These are phyloP conservation scores for Dasypogon diadema DNA, from an alignment of 2,888 invertebrate species.

Conservation along the genomic window DNA sequence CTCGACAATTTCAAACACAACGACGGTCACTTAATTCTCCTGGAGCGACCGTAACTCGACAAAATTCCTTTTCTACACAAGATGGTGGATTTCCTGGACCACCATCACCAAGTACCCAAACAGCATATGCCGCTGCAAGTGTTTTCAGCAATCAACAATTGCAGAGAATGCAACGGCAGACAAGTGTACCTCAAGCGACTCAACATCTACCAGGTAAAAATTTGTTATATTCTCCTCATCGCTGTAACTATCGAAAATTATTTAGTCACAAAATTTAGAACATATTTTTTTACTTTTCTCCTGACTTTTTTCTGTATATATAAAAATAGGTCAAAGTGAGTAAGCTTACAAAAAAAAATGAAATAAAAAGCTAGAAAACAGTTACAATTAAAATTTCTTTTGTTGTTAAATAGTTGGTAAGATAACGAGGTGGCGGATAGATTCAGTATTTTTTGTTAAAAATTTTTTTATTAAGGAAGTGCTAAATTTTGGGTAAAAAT, in stretches of 20 bases:
- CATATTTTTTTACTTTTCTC: neutral
- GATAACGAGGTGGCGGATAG: neutral
- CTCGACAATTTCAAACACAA: constrained; percentile 65
- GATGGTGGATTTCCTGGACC: constrained; percentile 62
- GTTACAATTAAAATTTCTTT: neutral
- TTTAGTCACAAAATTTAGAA: neutral
- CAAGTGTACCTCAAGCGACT: constrained; percentile 67
- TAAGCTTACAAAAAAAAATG: neutral
- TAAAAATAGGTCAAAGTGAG: neutral
- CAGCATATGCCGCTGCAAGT: constrained; percentile 62
- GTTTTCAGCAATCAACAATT: constrained; percentile 65
- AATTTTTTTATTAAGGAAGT: neutral
- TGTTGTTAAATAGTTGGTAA: neutral
- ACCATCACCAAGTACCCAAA: constrained; percentile 63
- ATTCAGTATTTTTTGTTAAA: neutral
- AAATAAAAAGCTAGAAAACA: neutral
- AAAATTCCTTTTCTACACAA: constrained; percentile 64
- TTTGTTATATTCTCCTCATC: neutral
- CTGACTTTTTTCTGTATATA: neutral
- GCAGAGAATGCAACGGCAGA: constrained; percentile 67
- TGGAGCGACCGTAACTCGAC: constrained; percentile 64
- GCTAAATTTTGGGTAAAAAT: neutral
- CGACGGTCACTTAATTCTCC: constrained; percentile 67
- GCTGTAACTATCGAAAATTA: neutral
- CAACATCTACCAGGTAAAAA: constrained; percentile 68